Conservation (phyloP, 1,140 invertebrate genomes). For the Scaptomyza montana region DNA sequence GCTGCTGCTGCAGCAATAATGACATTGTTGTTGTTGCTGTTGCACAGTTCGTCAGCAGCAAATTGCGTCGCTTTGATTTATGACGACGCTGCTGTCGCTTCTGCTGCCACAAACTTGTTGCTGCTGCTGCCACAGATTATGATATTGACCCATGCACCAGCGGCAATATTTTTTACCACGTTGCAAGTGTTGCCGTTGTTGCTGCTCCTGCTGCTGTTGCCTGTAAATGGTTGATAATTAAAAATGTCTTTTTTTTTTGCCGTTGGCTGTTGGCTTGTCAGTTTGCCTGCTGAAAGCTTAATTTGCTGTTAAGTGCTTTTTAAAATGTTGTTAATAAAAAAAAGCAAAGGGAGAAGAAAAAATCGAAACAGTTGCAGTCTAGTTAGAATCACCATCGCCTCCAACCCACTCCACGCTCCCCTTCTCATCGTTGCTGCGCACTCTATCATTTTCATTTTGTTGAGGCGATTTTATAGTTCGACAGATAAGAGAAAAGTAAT, state of each 20-base stretch:
- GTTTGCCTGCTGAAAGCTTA: constrained; percentile 67
- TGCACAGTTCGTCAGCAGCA: constrained; percentile 79
- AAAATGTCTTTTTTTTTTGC: constrained; percentile 68
- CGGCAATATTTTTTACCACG: constrained; percentile 46
- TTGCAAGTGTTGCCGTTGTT: constrained; percentile 10
- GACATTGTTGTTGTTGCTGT: constrained; percentile 53
- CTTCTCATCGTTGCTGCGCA: constrained; percentile 2
- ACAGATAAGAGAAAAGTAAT: constrained; percentile 57
- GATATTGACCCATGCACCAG: constrained; percentile 82
- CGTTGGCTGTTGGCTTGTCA: constrained; percentile 35
- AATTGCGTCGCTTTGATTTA: constrained; percentile 82
- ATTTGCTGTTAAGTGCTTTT: constrained; percentile 73
- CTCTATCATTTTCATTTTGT: constrained; percentile 39
- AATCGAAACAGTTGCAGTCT: constrained; percentile 8
- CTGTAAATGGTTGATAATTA: constrained; percentile 70
- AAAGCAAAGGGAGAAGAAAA: not conserved
- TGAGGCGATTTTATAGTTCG: constrained; percentile 14
- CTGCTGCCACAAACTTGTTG: constrained; percentile 68
- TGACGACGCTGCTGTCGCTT: constrained; percentile 56
- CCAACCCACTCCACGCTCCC: not conserved
- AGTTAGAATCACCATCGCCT: too few species aligned
- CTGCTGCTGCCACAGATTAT: constrained; percentile 75
- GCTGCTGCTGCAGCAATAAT: constrained; percentile 40
- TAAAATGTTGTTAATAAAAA: constrained; percentile 74
- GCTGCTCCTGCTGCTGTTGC: constrained; percentile 24